These are phyloP conservation scores for Trachurus trachurus DNA, from an alignment of 2,797 vertebrate species.

Conservation along the genomic window DNA sequence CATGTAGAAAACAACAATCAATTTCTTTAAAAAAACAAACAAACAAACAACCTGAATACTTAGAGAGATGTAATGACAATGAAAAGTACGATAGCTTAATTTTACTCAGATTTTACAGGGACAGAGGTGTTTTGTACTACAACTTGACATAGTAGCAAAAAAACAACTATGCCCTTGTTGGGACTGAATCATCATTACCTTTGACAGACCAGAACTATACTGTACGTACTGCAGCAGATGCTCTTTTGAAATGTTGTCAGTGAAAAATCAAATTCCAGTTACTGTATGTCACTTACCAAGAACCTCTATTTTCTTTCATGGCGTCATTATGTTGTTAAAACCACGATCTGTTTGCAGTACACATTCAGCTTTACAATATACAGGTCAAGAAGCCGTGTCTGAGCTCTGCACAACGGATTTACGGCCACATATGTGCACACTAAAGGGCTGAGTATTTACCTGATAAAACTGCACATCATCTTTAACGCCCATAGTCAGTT, in stretches of 20 bases:
- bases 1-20: constrained; percentile 60
- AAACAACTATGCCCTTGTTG: constrained; percentile 21
- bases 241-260: constrained; percentile 12
- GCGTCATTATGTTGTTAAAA: constrained; percentile 14
- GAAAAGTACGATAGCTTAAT: constrained; percentile 64
- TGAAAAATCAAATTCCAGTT: constrained; percentile 26
- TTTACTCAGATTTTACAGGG: constrained; percentile 54
- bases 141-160: constrained; percentile 26
- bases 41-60: constrained; percentile 66
- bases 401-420: constrained; percentile 35
- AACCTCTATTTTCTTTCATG: constrained; percentile 18
- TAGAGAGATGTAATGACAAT: constrained; percentile 59
- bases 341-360: constrained; percentile 35
- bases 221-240: constrained; percentile 19
- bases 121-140: constrained; percentile 38
- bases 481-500: constrained; percentile 47
- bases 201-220: constrained; percentile 21
- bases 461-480: constrained; percentile 27
- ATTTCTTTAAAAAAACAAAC: constrained; percentile 54
- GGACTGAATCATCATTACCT: constrained; percentile 34
- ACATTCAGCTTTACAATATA: constrained; percentile 55
- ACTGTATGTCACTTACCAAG: not conserved
- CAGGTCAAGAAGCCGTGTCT: constrained; percentile 36
- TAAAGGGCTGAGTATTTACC: constrained; percentile 17
- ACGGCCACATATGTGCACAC: constrained; percentile 2